Evolutionary conservation across 2,888 invertebrate species (phyloP), one percentile per base, ranked within the genome.

Genomic region (Oscheius onirici): DNA sequence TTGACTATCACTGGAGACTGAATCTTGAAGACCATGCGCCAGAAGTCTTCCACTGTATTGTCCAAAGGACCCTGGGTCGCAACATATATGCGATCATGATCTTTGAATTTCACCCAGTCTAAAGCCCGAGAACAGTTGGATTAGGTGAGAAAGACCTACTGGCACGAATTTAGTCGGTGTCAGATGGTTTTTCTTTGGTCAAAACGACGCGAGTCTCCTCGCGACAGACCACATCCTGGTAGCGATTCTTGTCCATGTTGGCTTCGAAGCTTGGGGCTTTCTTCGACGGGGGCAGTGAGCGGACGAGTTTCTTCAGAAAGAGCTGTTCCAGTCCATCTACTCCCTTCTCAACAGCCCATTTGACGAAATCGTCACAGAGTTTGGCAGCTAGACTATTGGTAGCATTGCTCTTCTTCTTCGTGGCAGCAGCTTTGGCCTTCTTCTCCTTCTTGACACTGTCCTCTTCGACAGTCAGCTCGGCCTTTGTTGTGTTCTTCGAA

Each of bases 21-120:
- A 15, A 61, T 34, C 40, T 69, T 61, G 10, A 24, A 43, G 11
- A 69, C 26, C 69, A 69, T 69, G 11, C 61, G 13, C 61, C 61
- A 69, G 44, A 69, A 69, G 41, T 69, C 69, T 15, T 61, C 61
- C 28, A 51, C 22, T 11, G 69, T 69, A 5, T 46, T 22, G 26
- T 60, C 51, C 41, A 69, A 1, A 11, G 69, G 69, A 13, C 61
- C 69, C 58, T 81, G 81, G 2, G 78, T 69, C 11, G 74, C 76
- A 49, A 81, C 81, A 61, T 75, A 81, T 2, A 17, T 22, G n/a
- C 71, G 54, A 24, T 78, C 74, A 20, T 74, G 66, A 20, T 57
- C 74, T 11, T 75, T 69, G 66, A 77, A 66, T 46, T 69, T 73
- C 22, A 82, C 60, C 52, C 72, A 75, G 65, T 79, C 34, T 34